Evolutionary conservation across 1,140 invertebrate genomes (phyloP).

Genomic region (Dreissena polymorpha): DNA sequence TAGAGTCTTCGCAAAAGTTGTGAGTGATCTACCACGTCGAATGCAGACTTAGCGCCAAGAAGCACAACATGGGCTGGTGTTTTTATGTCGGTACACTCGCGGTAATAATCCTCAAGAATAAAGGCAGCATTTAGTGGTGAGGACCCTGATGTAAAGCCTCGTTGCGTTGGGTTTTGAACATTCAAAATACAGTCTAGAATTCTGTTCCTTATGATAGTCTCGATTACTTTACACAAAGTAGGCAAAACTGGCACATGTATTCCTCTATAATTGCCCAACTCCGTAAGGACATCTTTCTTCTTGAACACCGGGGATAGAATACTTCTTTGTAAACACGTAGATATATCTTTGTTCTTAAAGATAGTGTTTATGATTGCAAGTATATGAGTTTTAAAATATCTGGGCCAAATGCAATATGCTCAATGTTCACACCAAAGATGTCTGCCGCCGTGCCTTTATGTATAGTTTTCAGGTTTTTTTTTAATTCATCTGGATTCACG

Average conservation of each 20-base stretch:
- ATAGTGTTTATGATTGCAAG: background rate
- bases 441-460: background rate
- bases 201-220: conserved; percentile 18
- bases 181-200: background rate
- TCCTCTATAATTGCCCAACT: background rate
- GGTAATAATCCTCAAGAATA: conserved; percentile 4
- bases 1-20: background rate
- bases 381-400: too few relatives aligned
- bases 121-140: conserved; percentile 22
- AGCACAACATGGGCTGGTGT: background rate
- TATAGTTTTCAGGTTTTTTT: background rate
- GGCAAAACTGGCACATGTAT: conserved; percentile 35
- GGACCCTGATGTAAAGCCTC: conserved; percentile 6
- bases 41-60: conserved; percentile 12
- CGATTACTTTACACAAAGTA: conserved; percentile 23
- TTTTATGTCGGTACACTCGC: conserved; percentile 10
- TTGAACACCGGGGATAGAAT: background rate
- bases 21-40: conserved; percentile 8
- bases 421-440: background rate
- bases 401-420: too few relatives aligned
- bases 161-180: background rate
- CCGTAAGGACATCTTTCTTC: background rate
- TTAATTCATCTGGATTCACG: background rate
- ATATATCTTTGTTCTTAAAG: background rate
- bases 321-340: background rate